Base-by-base conservation (phyloP, 2,113 vertebrate genomes). In the Hydrolagus affinis region DNA sequence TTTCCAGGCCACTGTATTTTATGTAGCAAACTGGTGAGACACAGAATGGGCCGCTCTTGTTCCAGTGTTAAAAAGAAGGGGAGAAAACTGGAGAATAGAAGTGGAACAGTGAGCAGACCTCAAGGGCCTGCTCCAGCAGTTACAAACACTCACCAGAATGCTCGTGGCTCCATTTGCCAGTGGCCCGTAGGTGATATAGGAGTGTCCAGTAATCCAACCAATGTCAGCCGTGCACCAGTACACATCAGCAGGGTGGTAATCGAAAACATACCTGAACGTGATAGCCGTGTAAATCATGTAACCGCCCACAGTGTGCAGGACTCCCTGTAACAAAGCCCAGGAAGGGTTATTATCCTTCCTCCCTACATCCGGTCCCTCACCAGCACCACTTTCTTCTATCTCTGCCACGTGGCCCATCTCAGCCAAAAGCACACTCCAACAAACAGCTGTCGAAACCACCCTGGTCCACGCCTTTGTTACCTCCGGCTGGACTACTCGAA, bases 181-280 rank as follows among this genome's bases (percentile, higher is more conserved):
- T 0, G 94, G 94, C 1, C 94, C 94, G 3, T 94, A 94, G 17
- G 89, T 89, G 89, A 94, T 92, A 90, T 94, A 94, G 85, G 94
- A 94, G 90, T 94, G 94, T 3, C 94, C 94, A 1, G 93, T 94
- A 88, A 94, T 94, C 94, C 94, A 94, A 86, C 94, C 94, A 78
- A 94, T 93, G 89, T 94, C 94, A 0, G 94, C 93, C 0, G 94
- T 94, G 90, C 93, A 94, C 94, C 94, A 94, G 90, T 92, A 94
- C 87, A 94, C 90, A 60, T 94, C 94, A 12, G 90, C 89, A 66
- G 78, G 86, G 85, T 90, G 93, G 90, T 94, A 86, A 83, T 94
- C 93, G 0, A 94, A 94, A 9, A 94, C 93, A 0, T 89, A 92
- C 85, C 93, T 94, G 87, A 95, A 95, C 44, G 93, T 94, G 87